Evolutionary conservation across 2,797 vertebrate species (phyloP), one percentile per base, ranked within the genome.

Genomic region (Buceros bicornis): DNA sequence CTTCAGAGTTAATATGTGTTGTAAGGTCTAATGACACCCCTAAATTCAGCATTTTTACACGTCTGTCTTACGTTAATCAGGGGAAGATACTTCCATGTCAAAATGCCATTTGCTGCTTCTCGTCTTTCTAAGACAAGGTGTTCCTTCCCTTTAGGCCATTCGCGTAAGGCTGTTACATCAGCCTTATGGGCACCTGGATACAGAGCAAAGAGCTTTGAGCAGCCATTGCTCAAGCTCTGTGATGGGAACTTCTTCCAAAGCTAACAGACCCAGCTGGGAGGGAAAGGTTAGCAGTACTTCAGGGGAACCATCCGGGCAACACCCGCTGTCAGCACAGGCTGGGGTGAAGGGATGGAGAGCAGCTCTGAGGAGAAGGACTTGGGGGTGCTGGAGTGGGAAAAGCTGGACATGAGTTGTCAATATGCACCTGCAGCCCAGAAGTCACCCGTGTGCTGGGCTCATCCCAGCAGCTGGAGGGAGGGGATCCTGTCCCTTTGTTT

Each of bases 391-490:
- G 33, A 33, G 16, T 29, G 9, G n/a, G 26, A 43, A 25, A 62
- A 47, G 3, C 42, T 40, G 21, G 16, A 11, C 7, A 5, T 25
- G 25, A 57, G 19, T 16, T 1, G 1, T 8, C 25, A 50, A 15
- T 1, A 3, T 14, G 7, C 2, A 2, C 31, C 7, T 10, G 8
- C 13, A 67, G 35, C 37, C 20, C 9, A 31, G 61, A 65, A 19
- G 37, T 17, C 37, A 40, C 37, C 37, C 37, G 37, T 40, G 37
- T 40, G 37, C 33, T 29, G 19, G 35, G 57, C 35, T 37, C 57
- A 37, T 51, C 50, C 5, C 25, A 61, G 25, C 31, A 45, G 47
- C 25, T 33, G 1, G 0, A 61, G 66, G 24, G 53, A n/a, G 18
- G 29, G 2, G 25, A 29, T 51, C 29, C 20, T 70, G 5, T 31